These are phyloP conservation scores for roundworm (Caenorhabditis elegans) DNA, from an alignment of 1,140 invertebrate genomes.

Conservation along the genomic window WBcel235 BX284602.5:10092501-10093000, in stretches of 20 bases:
- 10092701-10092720: slow-evolving; percentile 13
- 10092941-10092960: slow-evolving; percentile 7
- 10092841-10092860: not conserved
- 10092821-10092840: no score
- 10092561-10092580: no score
- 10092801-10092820: not conserved
- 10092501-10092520: no score
- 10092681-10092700: slow-evolving; percentile 23
- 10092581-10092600: slow-evolving; percentile 26
- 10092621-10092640: not conserved
- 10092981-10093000: not conserved
- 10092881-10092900: slow-evolving; percentile 16
- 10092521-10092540: no score
- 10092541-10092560: no score
- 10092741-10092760: not conserved
- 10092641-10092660: not conserved
- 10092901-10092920: not conserved
- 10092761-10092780: not conserved
- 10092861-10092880: no score
- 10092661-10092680: not conserved
- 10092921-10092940: slow-evolving; percentile 10
- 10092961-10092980: not conserved
- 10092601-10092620: not conserved
- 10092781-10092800: not conserved
- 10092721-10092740: not conserved